Evolutionary conservation across 2,797 vertebrate species (phyloP), one percentile per base, ranked within the genome.

Genomic region (Smutsia temminckii): DNA sequence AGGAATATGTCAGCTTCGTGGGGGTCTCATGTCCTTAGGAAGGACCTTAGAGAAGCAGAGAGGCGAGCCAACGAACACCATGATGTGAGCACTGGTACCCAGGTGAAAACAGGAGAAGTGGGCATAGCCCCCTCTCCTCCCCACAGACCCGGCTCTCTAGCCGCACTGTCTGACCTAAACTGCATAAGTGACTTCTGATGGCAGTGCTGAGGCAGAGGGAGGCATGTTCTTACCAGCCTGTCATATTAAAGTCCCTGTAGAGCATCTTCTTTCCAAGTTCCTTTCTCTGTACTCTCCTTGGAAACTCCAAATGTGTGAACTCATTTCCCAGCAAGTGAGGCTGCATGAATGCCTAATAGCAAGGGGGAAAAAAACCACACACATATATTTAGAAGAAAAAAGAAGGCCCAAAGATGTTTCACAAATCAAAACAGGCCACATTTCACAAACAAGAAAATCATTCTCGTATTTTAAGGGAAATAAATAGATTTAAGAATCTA

Each of bases 271-370:
- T 99, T 74, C 99, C 99, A 96, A 99, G 98, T 96, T 99, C 99
- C 97, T 99, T 99, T 96, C 99, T 99, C 97, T 99, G 99, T 80
- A 99, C 99, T 93, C 99, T 98, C 98, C 99, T 99, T 91, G 99
- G 99, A 98, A 99, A 99, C 98, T 99, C 99, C 98, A 99, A 98
- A 98, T 99, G 99, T 92, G 99, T 99, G 98, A 99, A 99, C 94
- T 99, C 99, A 66, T 99, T 99, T 97, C 99, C 99, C 97, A 99
- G 98, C 97, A 99, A 98, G 95, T 99, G 99, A 55, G 99, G 99
- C 98, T 99, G 99, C 99, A 99, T 99, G 98, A 99, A 99, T 89
- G 99, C 99, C 99, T 99, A 98, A 92, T 34, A 87, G 95, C 69
- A 89, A 85, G 21, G 23, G 20, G n/a, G 13, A 84, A 75, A 96